Evolutionary conservation across 2,888 invertebrate genomes (phyloP).

Genomic region (Ommatoiulus sabulosus): DNA sequence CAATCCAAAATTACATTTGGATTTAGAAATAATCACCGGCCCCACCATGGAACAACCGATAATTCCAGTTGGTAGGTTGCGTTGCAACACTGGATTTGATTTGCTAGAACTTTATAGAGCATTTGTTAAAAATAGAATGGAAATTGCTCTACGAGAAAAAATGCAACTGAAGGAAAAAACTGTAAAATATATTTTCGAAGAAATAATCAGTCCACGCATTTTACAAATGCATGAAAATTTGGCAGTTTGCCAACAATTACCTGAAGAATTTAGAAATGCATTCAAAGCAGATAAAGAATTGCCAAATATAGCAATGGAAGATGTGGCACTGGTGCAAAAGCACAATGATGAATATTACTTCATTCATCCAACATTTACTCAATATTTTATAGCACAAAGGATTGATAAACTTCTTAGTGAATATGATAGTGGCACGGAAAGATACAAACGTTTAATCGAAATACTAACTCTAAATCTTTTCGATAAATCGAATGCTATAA

Average conservation of each 20-base stretch:
- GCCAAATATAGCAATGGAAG: neutral
- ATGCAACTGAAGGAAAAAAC: neutral
- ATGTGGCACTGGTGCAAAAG: neutral
- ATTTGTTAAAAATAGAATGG: neutral
- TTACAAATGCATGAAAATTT: neutral
- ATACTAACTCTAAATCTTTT: neutral
- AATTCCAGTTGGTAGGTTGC: neutral
- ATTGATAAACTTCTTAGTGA: neutral
- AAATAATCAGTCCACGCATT: neutral
- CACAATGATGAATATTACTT: neutral
- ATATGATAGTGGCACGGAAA: neutral
- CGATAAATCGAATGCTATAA: neutral
- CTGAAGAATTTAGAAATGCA: neutral
- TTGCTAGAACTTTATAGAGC: neutral
- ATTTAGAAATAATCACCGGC: neutral
- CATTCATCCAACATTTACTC: neutral
- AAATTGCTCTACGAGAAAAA: neutral
- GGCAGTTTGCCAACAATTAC: neutral
- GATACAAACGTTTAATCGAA: neutral
- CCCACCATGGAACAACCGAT: neutral
- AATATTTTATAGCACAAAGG: neutral
- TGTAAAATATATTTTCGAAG: neutral
- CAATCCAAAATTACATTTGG: neutral
- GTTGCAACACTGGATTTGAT: conserved; percentile 21
- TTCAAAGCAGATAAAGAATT: neutral